A percentile compares a stretch with the other conserved stretches of the same genome.
These are phyloP conservation scores for Panurus biarmicus DNA, from an alignment of 2,113 vertebrate species.

Conservation along the genomic window DNA sequence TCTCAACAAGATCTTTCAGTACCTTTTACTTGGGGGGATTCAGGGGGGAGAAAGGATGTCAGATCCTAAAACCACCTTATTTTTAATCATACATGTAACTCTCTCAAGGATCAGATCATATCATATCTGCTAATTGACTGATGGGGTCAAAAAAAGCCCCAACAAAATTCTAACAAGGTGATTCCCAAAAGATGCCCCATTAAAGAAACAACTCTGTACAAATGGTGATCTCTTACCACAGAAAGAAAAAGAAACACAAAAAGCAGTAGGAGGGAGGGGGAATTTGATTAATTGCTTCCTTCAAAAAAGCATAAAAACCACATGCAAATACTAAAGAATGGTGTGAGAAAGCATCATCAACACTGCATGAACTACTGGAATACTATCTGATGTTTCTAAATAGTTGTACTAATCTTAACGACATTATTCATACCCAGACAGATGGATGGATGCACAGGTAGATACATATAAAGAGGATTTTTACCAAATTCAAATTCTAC, in stretches of 20 bases:
- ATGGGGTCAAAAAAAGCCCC: background rate
- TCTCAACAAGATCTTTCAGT: background rate
- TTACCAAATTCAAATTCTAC: background rate
- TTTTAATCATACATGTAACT: background rate
- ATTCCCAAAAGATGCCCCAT: background rate
- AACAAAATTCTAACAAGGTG: background rate
- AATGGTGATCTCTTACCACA: background rate
- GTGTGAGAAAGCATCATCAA: background rate
- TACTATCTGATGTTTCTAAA: background rate
- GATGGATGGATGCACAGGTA: background rate
- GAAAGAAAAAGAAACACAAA: background rate
- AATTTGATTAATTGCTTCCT: constrained; percentile 7
- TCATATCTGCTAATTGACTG: background rate
- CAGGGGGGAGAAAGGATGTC: background rate
- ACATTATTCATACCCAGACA: background rate
- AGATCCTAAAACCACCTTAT: background rate
- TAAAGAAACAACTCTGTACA: background rate
- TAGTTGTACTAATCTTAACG: background rate
- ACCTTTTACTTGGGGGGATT: background rate
- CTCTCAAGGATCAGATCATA: background rate
- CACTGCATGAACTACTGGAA: background rate
- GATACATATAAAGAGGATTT: background rate
- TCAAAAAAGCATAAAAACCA: background rate
- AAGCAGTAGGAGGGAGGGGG: background rate
- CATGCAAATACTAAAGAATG: background rate